Evolutionary conservation across 2,888 invertebrate genomes (phyloP).

Genomic region (Isotomurus palustris): DNA sequence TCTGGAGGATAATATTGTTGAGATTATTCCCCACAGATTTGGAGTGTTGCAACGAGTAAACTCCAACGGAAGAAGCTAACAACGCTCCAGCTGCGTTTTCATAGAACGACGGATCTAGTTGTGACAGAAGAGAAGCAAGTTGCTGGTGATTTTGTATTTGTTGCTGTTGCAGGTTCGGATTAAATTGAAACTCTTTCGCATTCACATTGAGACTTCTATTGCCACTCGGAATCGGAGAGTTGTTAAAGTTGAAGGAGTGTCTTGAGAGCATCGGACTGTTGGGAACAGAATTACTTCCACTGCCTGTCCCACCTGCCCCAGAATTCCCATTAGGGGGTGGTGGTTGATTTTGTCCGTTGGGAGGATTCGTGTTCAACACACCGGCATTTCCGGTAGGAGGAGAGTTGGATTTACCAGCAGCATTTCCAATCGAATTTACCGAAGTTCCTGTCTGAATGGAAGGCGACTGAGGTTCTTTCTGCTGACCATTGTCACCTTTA

Average conservation of each 20-base stretch:
- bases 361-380: no score
- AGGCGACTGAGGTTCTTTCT: no score
- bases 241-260: slow-evolving; percentile 23
- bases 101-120: slow-evolving; percentile 27
- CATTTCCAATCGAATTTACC: no score
- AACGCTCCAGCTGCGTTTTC: slow-evolving; percentile 22
- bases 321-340: background rate
- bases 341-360: background rate
- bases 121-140: slow-evolving; percentile 25
- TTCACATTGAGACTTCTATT: slow-evolving; percentile 64
- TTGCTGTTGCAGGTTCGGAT: slow-evolving; percentile 19
- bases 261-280: slow-evolving; percentile 12
- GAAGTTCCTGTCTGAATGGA: no score
- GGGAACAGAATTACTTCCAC: slow-evolving; percentile 11
- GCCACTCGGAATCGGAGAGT: background rate
- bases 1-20: slow-evolving; percentile 36
- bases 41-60: slow-evolving; percentile 42
- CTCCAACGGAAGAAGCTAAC: slow-evolving; percentile 22
- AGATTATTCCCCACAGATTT: slow-evolving; percentile 46
- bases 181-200: slow-evolving; percentile 70
- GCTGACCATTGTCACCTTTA: no score
- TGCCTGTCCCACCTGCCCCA: background rate
- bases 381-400: background rate
- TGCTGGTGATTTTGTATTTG: slow-evolving; percentile 28
- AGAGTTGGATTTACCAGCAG: background rate